A percentile compares a stretch with the other conserved stretches of the same genome.
Evolutionary conservation across 2,113 vertebrate genomes (phyloP).

Genomic region (Caranx melampygus): DNA sequence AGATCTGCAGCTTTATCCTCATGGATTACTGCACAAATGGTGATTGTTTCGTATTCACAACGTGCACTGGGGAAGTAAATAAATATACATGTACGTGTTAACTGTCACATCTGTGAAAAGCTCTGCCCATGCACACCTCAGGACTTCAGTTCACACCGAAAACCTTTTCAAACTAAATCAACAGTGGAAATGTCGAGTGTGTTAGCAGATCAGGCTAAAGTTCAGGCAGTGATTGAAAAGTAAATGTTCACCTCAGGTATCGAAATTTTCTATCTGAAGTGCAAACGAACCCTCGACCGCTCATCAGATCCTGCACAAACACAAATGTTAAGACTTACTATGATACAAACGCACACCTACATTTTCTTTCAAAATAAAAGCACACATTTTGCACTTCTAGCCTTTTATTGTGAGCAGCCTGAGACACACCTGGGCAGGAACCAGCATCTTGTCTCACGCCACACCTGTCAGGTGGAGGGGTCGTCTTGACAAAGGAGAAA

Average conservation of each 20-base stretch:
- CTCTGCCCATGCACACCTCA: not conserved
- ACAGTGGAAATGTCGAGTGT: conserved; percentile 16
- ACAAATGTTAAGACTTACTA: not conserved
- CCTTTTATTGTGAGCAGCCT: no score
- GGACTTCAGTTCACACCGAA: not conserved
- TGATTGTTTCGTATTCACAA: not conserved
- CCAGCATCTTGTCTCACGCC: no score
- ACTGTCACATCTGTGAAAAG: not conserved
- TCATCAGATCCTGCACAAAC: not conserved
- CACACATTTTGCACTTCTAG: no score
- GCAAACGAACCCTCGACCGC: not conserved
- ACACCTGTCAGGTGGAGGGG: no score
- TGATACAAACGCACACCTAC: not conserved
- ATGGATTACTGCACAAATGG: not conserved
- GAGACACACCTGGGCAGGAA: no score
- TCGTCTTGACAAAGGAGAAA: no score
- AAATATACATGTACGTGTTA: no score
- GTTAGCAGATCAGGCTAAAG: not conserved
- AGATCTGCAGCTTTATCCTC: not conserved
- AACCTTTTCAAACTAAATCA: not conserved
- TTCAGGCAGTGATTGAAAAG: not conserved
- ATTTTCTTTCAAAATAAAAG: no score
- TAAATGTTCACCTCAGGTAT: not conserved
- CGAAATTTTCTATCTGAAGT: not conserved
- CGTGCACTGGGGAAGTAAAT: not conserved